phyloP scores from a whole-genome alignment of 2,888 invertebrate species.

The Cheilosia scutellata region DNA sequence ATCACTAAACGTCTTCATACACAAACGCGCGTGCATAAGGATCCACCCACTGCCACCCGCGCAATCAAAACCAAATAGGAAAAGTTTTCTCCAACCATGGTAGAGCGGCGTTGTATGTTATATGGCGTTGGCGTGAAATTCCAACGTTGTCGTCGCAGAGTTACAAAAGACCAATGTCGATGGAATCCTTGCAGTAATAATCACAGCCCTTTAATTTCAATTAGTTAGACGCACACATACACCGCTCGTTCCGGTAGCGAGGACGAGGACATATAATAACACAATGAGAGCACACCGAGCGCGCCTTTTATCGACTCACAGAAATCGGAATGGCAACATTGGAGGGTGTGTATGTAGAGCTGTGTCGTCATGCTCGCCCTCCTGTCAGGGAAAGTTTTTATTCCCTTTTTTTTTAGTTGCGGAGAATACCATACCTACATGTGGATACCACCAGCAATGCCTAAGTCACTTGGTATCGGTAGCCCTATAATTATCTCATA shows the following conservation, averaged over 20 bases:
- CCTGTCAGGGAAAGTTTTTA: constrained; percentile 6
- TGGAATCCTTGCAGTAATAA: constrained; percentile 70
- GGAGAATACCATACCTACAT: constrained; percentile 15
- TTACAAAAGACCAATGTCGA: constrained; percentile 59
- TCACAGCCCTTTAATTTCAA: constrained; percentile 69
- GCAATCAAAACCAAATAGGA: constrained; percentile 45
- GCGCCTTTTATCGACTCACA: neutral
- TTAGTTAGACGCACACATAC: constrained; percentile 61
- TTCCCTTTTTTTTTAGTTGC: neutral
- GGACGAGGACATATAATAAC: constrained; percentile 7
- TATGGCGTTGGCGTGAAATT: constrained; percentile 35
- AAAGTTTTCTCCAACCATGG: constrained; percentile 26
- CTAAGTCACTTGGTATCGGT: constrained; percentile 43
- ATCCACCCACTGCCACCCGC: constrained; percentile 12
- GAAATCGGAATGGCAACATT: constrained; percentile 1
- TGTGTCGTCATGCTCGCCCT: constrained; percentile 39
- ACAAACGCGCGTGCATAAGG: neutral
- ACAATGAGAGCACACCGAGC: neutral
- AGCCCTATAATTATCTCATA: constrained; percentile 70
- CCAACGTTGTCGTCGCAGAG: constrained; percentile 27
- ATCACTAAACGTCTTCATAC: constrained; percentile 40
- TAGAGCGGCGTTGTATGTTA: too few species aligned
- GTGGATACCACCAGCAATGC: constrained; percentile 4
- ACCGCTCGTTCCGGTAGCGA: neutral
- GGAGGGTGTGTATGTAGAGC: constrained; percentile 20